These are phyloP conservation scores for Odontamblyopus rebecca DNA, from an alignment of 2,797 vertebrate species.

Conservation along the genomic window DNA sequence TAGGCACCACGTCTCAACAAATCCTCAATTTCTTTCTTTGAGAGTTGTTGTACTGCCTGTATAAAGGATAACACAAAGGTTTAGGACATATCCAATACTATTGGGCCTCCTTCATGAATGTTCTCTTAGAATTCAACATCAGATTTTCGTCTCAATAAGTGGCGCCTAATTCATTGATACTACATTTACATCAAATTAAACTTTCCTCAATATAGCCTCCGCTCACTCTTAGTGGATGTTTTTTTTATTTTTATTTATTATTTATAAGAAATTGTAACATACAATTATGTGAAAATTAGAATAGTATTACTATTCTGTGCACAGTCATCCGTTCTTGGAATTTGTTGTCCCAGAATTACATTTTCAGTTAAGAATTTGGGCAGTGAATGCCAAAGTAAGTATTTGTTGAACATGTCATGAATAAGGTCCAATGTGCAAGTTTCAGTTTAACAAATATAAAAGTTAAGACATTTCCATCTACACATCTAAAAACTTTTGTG, in stretches of 20 bases:
- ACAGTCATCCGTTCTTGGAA: too few species aligned
- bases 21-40: slow-evolving; percentile 98
- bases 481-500: slow-evolving; percentile 28
- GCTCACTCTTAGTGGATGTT: too few species aligned
- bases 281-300: too few species aligned
- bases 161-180: too few species aligned
- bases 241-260: too few species aligned
- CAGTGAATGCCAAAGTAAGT: background rate
- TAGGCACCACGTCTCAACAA: slow-evolving; percentile 93
- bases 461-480: slow-evolving; percentile 46
- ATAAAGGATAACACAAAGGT: background rate
- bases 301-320: too few species aligned
- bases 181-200: too few species aligned
- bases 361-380: background rate
- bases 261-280: too few species aligned
- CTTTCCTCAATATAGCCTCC: too few species aligned
- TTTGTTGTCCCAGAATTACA: too few species aligned
- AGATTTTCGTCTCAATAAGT: too few species aligned
- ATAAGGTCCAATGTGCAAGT: background rate
- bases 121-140: background rate
- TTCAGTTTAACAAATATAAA: background rate
- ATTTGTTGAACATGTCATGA: background rate
- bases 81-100: background rate
- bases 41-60: slow-evolving; percentile 89
- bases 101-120: too few species aligned